These are phyloP conservation scores for Champsocephalus gunnari DNA, from an alignment of 2,797 vertebrate species.

Conservation along the genomic window DNA sequence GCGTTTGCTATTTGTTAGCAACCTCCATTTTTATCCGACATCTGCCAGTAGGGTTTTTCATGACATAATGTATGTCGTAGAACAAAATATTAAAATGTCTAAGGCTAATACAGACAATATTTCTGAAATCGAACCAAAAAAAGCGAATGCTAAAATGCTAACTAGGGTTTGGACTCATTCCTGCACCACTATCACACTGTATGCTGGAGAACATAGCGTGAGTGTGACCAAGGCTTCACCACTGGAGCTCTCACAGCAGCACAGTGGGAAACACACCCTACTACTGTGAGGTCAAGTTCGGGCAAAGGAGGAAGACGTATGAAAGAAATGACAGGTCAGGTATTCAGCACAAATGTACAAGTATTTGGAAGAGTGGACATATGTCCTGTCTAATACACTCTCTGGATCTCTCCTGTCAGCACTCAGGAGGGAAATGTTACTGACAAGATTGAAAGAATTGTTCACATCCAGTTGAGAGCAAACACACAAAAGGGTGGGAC, in stretches of 20 bases:
- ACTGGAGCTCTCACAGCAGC: constrained; percentile 38
- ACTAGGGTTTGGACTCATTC: too few relatives aligned
- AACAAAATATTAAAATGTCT: too few relatives aligned
- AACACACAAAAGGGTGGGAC: constrained; percentile 23
- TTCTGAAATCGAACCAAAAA: too few relatives aligned
- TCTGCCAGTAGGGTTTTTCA: too few relatives aligned
- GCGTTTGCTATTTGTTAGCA: too few relatives aligned
- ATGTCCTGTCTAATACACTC: constrained; percentile 6
- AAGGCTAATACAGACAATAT: too few relatives aligned
- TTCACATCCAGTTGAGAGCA: constrained; percentile 60
- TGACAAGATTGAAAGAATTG: constrained; percentile 60
- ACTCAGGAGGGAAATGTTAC: constrained; percentile 57
- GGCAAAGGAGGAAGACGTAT: neutral
- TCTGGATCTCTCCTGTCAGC: constrained; percentile 48
- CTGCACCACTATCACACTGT: neutral
- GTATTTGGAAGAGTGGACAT: neutral
- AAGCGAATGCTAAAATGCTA: too few relatives aligned
- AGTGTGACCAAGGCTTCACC: constrained; percentile 10
- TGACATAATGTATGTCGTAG: too few relatives aligned
- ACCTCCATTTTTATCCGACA: too few relatives aligned
- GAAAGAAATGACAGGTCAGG: neutral
- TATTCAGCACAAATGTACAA: neutral
- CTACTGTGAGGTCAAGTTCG: constrained; percentile 27
- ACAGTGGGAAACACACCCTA: constrained; percentile 37
- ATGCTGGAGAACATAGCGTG: constrained; percentile 16